phyloP scores from a whole-genome alignment of 2,888 invertebrate genomes.

The Altica lythri region DNA sequence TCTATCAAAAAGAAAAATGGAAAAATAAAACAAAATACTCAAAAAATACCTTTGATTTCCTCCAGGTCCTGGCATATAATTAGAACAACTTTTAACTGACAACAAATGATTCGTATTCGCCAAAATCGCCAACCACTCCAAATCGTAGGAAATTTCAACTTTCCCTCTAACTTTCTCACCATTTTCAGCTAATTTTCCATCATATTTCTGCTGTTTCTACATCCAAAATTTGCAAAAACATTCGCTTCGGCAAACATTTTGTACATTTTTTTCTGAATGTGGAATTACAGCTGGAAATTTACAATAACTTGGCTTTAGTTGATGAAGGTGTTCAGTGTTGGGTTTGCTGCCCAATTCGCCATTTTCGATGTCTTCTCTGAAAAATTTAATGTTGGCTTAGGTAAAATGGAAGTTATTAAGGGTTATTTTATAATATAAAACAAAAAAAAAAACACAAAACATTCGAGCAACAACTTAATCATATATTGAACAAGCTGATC shows the following conservation, averaged over 20 bases:
- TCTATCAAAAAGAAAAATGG: no score
- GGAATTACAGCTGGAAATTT: conserved; percentile 89
- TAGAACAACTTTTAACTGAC: conserved; percentile 68
- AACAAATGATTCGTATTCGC: conserved; percentile 87
- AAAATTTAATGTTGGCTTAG: conserved; percentile 46
- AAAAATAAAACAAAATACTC: no score
- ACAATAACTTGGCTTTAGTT: conserved; percentile 83
- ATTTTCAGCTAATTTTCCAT: conserved; percentile 65
- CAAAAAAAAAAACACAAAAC: no score
- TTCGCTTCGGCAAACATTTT: conserved; percentile 85
- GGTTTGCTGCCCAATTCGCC: conserved; percentile 87
- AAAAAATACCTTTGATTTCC: conserved; percentile 71
- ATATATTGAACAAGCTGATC: no score
- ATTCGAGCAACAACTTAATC: no score
- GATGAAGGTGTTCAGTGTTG: conserved; percentile 78
- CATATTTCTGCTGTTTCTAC: no score
- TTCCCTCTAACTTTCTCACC: conserved; percentile 61
- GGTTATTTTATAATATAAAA: no score
- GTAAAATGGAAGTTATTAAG: no score
- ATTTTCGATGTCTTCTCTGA: conserved; percentile 78
- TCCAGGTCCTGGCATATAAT: conserved; percentile 84
- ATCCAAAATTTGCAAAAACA: conserved; percentile 83
- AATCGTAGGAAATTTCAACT: conserved; percentile 73
- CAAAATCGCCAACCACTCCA: conserved; percentile 93
- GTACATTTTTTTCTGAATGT: conserved; percentile 69